phyloP scores from a whole-genome alignment of 2,797 vertebrate genomes.

The Tadarida brasiliensis region DNA sequence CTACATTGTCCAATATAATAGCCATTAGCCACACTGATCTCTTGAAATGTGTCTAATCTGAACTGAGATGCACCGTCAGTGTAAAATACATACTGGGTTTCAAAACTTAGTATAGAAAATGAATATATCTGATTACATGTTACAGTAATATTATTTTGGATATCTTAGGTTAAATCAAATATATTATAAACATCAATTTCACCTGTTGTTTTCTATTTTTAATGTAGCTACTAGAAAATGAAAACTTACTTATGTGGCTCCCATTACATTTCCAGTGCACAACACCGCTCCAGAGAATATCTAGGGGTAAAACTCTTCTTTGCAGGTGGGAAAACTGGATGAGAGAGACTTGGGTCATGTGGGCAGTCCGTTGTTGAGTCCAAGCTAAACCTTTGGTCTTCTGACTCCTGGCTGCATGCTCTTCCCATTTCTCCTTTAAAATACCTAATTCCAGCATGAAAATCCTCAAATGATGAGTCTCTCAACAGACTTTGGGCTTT shows the following conservation, averaged over 20 bases:
- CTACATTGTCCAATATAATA: not conserved
- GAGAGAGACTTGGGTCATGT: not conserved
- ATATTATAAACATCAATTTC: constrained; percentile 5
- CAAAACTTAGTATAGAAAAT: not conserved
- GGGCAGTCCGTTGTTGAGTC: not conserved
- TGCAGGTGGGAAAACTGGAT: not conserved
- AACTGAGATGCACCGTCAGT: no score
- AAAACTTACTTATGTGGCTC: not conserved
- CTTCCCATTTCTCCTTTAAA: not conserved
- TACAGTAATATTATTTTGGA: not conserved
- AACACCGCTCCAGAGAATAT: not conserved
- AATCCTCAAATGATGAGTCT: not conserved
- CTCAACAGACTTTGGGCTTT: not conserved
- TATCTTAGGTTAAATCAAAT: not conserved
- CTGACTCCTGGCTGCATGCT: not conserved
- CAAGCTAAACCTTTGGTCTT: not conserved
- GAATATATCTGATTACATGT: not conserved
- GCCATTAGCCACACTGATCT: not conserved
- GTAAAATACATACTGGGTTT: not conserved
- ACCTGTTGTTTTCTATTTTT: not conserved
- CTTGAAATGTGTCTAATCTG: no score
- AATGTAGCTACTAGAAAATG: not conserved
- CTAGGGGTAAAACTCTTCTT: not conserved
- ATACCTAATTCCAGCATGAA: not conserved
- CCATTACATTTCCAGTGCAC: not conserved